phyloP scores from a whole-genome alignment of 2,888 invertebrate genomes.

The Embidobia sp. region DNA sequence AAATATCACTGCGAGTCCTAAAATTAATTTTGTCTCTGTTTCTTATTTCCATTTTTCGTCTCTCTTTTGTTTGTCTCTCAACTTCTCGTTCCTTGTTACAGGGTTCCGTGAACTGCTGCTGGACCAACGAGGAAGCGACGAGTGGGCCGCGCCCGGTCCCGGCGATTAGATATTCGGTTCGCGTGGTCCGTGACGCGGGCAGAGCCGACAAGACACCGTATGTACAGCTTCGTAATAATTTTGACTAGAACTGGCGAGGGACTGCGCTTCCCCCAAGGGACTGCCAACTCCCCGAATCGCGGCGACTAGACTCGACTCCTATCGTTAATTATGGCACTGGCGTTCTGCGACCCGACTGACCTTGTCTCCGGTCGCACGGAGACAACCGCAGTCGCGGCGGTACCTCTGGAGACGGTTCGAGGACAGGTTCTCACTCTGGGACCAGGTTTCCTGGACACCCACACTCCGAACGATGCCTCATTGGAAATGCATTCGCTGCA shows the following conservation, averaged over 20 bases:
- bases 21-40: conserved; percentile 47
- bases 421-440: no score
- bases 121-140: conserved; percentile 75
- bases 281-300: conserved; percentile 35
- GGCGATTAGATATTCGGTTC: conserved; percentile 21
- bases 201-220: conserved; percentile 34
- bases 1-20: conserved; percentile 70
- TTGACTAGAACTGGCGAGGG: conserved; percentile 62
- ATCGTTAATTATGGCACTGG: conserved; percentile 77
- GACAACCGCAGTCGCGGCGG: no score
- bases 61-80: conserved; percentile 10
- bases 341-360: conserved; percentile 1
- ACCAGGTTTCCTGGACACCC: no score
- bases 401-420: no score
- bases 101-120: conserved; percentile 58
- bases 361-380: background rate
- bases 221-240: conserved; percentile 40
- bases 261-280: conserved; percentile 24
- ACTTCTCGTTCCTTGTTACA: conserved; percentile 41
- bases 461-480: no score
- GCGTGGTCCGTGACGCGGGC: conserved; percentile 15
- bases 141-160: conserved; percentile 66
- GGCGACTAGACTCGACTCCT: conserved; percentile 61
- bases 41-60: no score
- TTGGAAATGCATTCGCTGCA: no score